Conservation (phyloP, 2,888 invertebrate species). For the Ophion ventricosus region DNA sequence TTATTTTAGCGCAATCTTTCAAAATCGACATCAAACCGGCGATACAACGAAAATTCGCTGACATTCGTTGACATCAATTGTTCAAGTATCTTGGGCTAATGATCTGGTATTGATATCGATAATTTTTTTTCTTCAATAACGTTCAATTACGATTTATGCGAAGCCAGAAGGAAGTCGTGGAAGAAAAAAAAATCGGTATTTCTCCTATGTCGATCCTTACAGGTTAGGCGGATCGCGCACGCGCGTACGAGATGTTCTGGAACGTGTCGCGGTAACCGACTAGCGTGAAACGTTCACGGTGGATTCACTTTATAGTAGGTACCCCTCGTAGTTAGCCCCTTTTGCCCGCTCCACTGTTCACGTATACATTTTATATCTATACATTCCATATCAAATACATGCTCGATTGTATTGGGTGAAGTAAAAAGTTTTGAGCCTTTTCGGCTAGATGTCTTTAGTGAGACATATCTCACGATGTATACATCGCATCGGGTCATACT, state of each 20-base stretch:
- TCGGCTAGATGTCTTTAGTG: no score
- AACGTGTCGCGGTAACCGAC: conserved; percentile 74
- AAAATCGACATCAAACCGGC: no score
- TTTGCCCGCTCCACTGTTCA: conserved; percentile 31
- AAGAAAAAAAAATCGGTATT: neutral
- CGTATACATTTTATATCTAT: neutral
- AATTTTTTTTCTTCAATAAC: neutral
- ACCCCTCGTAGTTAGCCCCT: conserved; percentile 43
- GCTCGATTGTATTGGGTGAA: no score
- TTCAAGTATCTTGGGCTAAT: neutral
- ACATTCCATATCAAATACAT: conserved; percentile 11
- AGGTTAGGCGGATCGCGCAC: conserved; percentile 11
- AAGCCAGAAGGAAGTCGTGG: neutral
- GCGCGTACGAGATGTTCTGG: conserved; percentile 68
- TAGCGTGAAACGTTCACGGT: conserved; percentile 73
- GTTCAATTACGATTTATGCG: neutral
- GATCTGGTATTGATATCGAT: neutral
- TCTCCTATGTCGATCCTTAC: conserved; percentile 8
- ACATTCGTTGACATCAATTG: no score
- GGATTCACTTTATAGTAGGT: conserved; percentile 75
- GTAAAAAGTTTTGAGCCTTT: no score
- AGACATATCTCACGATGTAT: no score
- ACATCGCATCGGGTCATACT: no score
- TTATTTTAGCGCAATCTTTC: no score
- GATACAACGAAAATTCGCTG: no score